Evolutionary conservation across 2,113 vertebrate species (phyloP), one percentile per base, ranked within the genome.

Genomic region (Ameiurus melas): DNA sequence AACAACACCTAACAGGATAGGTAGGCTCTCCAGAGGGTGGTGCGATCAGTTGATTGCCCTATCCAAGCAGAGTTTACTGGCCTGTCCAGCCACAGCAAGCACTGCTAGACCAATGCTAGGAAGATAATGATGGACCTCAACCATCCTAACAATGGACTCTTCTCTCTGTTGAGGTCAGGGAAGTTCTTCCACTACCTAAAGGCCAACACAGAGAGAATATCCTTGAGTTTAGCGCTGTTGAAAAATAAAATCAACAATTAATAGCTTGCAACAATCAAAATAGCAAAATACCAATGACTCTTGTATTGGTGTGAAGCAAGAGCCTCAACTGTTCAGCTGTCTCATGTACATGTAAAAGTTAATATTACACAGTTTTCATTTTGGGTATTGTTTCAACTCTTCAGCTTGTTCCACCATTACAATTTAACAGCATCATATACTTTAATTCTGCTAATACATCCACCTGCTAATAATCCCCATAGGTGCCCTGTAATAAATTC

Each of bases 361-460:
- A 36, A 43, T 14, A 77, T 22, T 77, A 47, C 4, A 58, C 30
- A 27, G 68, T 25, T 85, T 77, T 25, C 68, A 64, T 86, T 89
- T 39, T 47, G 14, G 55, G 27, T 75, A 47, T 55, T 68, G 22
- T 79, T 85, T 16, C n/a, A 12, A 0, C n/a, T 66, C 33, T 25
- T 70, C 22, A 53, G 27, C 19, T 68, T 68, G 62, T 58, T 81
- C 43, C 53, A 57, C 47, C 13, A 55, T 81, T 60, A 70, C 19
- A 30, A 1, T 87, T 12, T 39, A 20, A 71, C 12, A 22, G 8
- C 20, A 25, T 75, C 19, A 16, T 13, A 13, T 66, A 70, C 6
- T 20, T 22, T 1, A 27, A 43, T 14, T 51, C 33, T 55, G 22
- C 80, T 73, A 30, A 87, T 57, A 68, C 62, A 17, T 22, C 57